Conservation (phyloP, 2,113 vertebrate genomes). For the Phoxinus phoxinus region DNA sequence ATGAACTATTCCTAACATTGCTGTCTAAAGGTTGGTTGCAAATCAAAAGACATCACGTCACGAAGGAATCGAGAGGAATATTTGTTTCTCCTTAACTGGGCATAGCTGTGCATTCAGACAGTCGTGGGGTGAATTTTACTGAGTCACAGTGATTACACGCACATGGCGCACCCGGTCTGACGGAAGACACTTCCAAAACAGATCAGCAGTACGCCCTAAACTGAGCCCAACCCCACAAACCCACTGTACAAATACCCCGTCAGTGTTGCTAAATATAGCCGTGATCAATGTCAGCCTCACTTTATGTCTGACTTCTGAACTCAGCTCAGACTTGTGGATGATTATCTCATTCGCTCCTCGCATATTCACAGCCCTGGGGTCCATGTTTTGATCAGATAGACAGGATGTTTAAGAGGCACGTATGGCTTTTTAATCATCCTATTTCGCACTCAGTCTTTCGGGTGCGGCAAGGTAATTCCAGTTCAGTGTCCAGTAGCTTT, state of each 20-base stretch:
- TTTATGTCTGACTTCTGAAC: constrained; percentile 21
- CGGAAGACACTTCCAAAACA: not conserved
- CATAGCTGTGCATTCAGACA: constrained; percentile 27
- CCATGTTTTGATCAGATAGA: not conserved
- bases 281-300: constrained; percentile 22
- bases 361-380: constrained; percentile 8
- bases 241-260: constrained; percentile 36
- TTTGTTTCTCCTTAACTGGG: constrained; percentile 29
- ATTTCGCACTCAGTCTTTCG: not conserved
- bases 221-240: constrained; percentile 38
- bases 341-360: constrained; percentile 16
- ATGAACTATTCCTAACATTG: not conserved
- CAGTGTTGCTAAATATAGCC: constrained; percentile 49
- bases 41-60: not conserved
- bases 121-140: not conserved
- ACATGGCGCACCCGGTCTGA: constrained; percentile 15
- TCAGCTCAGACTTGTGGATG: constrained; percentile 24
- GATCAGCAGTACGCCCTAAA: not conserved
- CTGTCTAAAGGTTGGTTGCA: constrained; percentile 4
- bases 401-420: not conserved
- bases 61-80: not conserved
- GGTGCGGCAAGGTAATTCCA: not conserved
- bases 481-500: not conserved
- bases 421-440: constrained; percentile 3
- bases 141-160: constrained; percentile 23